Evolutionary conservation across 2,113 vertebrate genomes (phyloP).

Genomic region (Sinocyclocheilus grahami): DNA sequence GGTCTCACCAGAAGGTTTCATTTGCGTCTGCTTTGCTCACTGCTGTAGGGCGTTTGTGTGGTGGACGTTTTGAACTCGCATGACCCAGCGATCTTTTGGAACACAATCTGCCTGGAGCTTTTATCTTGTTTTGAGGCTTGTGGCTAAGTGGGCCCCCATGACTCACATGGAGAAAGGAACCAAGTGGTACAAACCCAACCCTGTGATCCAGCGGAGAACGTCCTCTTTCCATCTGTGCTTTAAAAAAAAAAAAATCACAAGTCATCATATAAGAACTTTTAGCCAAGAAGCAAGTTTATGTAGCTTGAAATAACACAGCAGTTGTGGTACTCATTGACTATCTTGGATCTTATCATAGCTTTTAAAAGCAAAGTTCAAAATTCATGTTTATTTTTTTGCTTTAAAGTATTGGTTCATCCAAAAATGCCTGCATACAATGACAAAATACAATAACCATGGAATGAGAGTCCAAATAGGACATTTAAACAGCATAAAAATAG

Average conservation of each 20-base stretch:
- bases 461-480: background rate
- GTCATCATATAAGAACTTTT: background rate
- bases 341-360: background rate
- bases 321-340: background rate
- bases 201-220: slow-evolving; percentile 7
- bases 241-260: background rate
- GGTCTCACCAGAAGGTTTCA: background rate
- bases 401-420: background rate
- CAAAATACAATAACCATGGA: background rate
- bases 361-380: background rate
- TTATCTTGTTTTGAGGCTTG: slow-evolving; percentile 30
- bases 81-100: slow-evolving; percentile 8
- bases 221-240: background rate
- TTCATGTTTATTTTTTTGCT: background rate
- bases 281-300: too few species aligned
- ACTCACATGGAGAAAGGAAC: slow-evolving; percentile 37
- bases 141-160: slow-evolving; percentile 33
- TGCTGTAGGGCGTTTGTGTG: background rate
- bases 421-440: background rate
- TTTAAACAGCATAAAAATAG: background rate
- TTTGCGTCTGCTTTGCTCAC: background rate
- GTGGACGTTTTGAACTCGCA: background rate
- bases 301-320: background rate
- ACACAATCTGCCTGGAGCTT: slow-evolving; percentile 28
- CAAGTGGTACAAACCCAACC: slow-evolving; percentile 37